These are phyloP conservation scores for Littorina saxatilis DNA, from an alignment of 1,140 invertebrate genomes.

Conservation along the genomic window DNA sequence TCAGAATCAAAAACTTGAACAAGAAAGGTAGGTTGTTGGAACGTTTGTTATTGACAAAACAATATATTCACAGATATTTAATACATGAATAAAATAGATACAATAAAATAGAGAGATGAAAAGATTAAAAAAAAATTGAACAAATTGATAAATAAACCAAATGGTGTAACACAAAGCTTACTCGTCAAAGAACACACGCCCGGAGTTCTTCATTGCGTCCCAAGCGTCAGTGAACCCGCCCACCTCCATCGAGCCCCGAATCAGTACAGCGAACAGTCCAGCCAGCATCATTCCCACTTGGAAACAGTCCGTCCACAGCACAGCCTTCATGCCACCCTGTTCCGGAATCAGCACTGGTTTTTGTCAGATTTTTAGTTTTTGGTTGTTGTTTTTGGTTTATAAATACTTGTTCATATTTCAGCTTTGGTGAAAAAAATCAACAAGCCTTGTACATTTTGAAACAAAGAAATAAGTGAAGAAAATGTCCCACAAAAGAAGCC, in stretches of 20 bases:
- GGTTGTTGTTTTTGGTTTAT: too few species aligned
- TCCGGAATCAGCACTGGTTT: not conserved
- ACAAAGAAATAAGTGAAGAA: too few species aligned
- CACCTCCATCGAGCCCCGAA: slow-evolving; percentile 83
- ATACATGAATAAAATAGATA: too few species aligned
- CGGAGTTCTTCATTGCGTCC: slow-evolving; percentile 80
- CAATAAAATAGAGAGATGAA: not conserved
- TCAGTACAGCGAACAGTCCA: slow-evolving; percentile 86
- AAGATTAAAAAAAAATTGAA: not conserved
- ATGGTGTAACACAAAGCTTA: slow-evolving; percentile 78
- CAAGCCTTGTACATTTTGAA: too few species aligned
- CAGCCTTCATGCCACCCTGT: slow-evolving; percentile 95
- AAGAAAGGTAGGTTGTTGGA: too few species aligned
- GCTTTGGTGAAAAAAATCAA: too few species aligned
- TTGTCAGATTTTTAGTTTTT: too few species aligned
- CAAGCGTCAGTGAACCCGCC: slow-evolving; percentile 85
- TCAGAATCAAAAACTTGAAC: too few species aligned
- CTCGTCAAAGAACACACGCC: slow-evolving; percentile 87
- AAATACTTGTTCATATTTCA: too few species aligned
- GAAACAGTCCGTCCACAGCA: slow-evolving; percentile 91
- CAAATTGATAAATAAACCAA: slow-evolving; percentile 73
- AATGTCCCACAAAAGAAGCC: too few species aligned
- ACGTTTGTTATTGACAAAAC: too few species aligned
- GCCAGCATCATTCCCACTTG: slow-evolving; percentile 91
- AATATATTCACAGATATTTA: too few species aligned